Base-by-base conservation (phyloP, 2,113 vertebrate genomes). In the Salvelinus fontinalis region DNA sequence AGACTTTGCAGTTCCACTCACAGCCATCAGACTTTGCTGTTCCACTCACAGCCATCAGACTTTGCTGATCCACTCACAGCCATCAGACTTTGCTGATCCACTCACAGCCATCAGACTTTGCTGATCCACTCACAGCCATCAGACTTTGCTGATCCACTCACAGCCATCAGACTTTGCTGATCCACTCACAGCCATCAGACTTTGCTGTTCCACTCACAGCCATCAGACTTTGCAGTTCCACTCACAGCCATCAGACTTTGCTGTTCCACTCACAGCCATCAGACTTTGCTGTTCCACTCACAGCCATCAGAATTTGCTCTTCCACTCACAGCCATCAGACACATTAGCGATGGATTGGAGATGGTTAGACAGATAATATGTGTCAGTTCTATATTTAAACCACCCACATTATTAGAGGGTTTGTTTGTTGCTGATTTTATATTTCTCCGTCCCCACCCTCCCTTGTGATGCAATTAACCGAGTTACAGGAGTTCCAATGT, bases 311-410 rank as follows among this genome's bases (percentile, higher is more conserved):
- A 11, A 5, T 5, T 31, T 31, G 29, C 29, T 5, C 4, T 31
- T 31, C 29, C 29, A 31, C 29, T 31, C 54, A 7, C 16, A 31
- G 57, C 18, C 29, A 0, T 29, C 26, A 3, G 14, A 11, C 22
- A n/a, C 70, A 27, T 18, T 18, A 59, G 51, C 82, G 77, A 81
- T 82, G 54, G 75, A 65, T 76, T 5, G 22, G 60, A 59, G 73
- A 59, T 66, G 81, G 68, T 86, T 88, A 83, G 81, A 87, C 70
- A 87, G 88, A 89, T 89, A 85, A 89, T 86, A 68, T 12, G 16
- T 66, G 73, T 57, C 64, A 67, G 65, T 62, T 60, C 79, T 85
- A 79, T 87, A 90, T 86, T 78, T 49, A 79, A 81, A 80, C 60
- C 73, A 75, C 83, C 79, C 16, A 54, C 51, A 18, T 54, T 54